Conservation (phyloP, 2,888 invertebrate genomes). For the Oxystoma pomonae region DNA sequence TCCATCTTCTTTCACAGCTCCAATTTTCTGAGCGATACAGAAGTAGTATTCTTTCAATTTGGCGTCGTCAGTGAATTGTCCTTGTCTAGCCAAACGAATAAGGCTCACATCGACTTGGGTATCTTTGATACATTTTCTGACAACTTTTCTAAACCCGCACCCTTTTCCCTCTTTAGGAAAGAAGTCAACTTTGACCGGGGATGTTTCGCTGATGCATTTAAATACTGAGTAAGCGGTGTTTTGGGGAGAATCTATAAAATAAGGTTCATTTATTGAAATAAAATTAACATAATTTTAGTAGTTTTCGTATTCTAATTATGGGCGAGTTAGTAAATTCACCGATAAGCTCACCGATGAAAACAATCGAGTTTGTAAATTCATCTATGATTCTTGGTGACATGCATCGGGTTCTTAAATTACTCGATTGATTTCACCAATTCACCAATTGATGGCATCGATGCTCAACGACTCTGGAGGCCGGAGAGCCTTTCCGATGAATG, state of each 20-base stretch:
- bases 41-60: constrained; percentile 18
- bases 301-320: too few species aligned
- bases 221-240: constrained; percentile 22
- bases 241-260: constrained; percentile 21
- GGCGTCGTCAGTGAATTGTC: constrained; percentile 19
- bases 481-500: too few species aligned
- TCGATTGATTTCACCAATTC: too few species aligned
- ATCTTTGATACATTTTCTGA: constrained; percentile 16
- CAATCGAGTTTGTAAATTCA: too few species aligned
- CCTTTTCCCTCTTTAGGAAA: neutral
- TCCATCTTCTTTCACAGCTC: constrained; percentile 19
- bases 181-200: constrained; percentile 11
- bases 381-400: too few species aligned
- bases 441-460: too few species aligned
- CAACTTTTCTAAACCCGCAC: neutral
- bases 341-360: too few species aligned
- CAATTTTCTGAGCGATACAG: constrained; percentile 20
- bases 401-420: too few species aligned
- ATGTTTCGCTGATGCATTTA: constrained; percentile 23
- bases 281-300: too few species aligned
- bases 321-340: too few species aligned
- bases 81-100: constrained; percentile 13
- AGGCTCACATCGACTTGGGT: constrained; percentile 14
- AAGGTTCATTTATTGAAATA: too few species aligned
- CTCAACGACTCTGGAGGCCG: too few species aligned